Evolutionary conservation across 1,140 invertebrate genomes (phyloP).

Genomic region (Drosophila insularis): DNA sequence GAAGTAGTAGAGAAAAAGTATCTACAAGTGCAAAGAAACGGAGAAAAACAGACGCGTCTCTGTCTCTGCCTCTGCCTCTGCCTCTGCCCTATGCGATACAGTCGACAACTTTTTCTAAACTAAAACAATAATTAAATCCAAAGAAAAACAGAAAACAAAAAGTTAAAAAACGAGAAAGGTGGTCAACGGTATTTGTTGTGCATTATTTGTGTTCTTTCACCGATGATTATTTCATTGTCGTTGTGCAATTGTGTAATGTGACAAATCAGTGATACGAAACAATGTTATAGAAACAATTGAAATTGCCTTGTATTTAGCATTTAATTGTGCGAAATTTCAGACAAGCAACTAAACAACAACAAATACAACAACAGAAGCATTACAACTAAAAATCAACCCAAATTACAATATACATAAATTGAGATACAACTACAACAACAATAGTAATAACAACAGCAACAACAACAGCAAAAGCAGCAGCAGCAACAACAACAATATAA

Average conservation of each 20-base stretch:
- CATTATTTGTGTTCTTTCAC: neutral
- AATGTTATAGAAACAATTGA: slow-evolving; percentile 44
- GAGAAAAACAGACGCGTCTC: slow-evolving; percentile 2
- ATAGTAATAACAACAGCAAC: slow-evolving; percentile 14
- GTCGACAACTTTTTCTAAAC: neutral
- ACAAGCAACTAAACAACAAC: slow-evolving; percentile 25
- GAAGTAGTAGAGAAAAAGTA: slow-evolving; percentile 27
- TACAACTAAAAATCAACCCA: slow-evolving; percentile 14
- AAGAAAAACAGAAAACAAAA: neutral
- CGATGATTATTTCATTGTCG: neutral
- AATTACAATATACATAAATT: slow-evolving; percentile 10
- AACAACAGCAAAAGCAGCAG: slow-evolving; percentile 27
- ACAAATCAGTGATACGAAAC: slow-evolving; percentile 24
- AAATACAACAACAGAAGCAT: slow-evolving; percentile 38
- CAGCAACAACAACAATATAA: slow-evolving; percentile 14
- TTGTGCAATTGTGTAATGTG: slow-evolving; percentile 25
- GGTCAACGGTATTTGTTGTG: too few species aligned
- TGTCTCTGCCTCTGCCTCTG: neutral
- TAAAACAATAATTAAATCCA: neutral
- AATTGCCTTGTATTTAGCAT: slow-evolving; percentile 59
- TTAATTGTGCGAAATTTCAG: slow-evolving; percentile 66
- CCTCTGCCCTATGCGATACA: too few species aligned
- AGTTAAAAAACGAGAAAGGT: neutral
- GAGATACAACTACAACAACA: slow-evolving; percentile 23
- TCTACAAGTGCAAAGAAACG: slow-evolving; percentile 51